Conservation (phyloP, 1,140 invertebrate genomes). For the Leptonema lineaticorne region DNA sequence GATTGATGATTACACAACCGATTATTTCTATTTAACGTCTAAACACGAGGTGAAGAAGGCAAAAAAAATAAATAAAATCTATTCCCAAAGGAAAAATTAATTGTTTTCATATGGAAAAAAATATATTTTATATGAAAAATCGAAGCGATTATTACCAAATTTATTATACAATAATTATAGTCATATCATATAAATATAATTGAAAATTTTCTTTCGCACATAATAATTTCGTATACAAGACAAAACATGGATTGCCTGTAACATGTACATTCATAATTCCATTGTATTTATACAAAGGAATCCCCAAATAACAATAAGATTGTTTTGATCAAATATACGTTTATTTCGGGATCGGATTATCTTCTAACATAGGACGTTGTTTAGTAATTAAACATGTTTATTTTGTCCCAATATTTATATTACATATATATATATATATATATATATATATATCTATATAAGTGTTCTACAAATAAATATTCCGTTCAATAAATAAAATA, state of each 20-base stretch:
- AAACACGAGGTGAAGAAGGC: no score
- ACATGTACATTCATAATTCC: no score
- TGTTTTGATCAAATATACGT: neutral
- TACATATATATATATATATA: no score
- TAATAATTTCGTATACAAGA: neutral
- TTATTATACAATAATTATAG: neutral
- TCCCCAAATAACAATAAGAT: no score
- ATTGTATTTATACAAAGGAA: no score
- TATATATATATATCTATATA: no score
- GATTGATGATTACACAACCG: constrained; percentile 5
- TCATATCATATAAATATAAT: neutral
- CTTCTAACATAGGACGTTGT: neutral
- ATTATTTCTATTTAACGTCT: neutral
- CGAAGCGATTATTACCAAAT: neutral
- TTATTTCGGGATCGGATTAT: neutral
- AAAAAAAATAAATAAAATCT: neutral
- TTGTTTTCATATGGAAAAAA: no score
- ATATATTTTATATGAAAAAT: no score
- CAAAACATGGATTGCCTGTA: no score
- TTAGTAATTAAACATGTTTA: neutral
- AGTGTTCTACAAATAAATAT: neutral
- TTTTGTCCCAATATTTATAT: no score
- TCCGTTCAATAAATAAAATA: neutral
- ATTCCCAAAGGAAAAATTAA: neutral
- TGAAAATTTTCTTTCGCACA: neutral